Percentiles rank a stretch among this genome's conserved stretches.
Conservation (phyloP, 2,888 invertebrate species). For the Phragmatobia fuliginosa region DNA sequence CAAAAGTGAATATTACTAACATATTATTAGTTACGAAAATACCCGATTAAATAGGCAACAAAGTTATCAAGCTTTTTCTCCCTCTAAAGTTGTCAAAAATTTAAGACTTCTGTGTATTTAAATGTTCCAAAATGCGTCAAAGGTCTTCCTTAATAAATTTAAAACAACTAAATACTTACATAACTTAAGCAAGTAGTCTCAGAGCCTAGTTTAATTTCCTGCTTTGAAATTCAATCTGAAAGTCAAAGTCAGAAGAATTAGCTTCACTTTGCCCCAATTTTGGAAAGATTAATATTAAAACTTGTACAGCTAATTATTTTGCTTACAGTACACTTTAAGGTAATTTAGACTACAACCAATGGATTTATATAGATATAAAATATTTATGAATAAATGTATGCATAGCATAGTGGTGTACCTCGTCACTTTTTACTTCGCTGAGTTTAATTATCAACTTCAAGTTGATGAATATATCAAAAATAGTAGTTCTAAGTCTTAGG, state of each 20-base stretch:
- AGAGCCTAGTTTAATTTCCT: conserved; percentile 24
- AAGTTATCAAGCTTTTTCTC: not conserved
- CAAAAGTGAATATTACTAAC: too few relatives aligned
- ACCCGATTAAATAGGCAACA: not conserved
- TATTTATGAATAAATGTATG: too few relatives aligned
- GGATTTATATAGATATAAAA: too few relatives aligned
- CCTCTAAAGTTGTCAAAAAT: not conserved
- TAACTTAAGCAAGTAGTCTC: conserved; percentile 19
- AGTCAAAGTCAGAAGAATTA: conserved; percentile 38
- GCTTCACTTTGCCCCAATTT: conserved; percentile 29
- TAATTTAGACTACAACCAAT: not conserved
- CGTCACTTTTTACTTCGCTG: too few relatives aligned
- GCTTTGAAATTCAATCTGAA: conserved; percentile 38
- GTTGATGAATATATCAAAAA: too few relatives aligned
- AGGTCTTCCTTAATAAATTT: conserved; percentile 7
- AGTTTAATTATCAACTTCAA: too few relatives aligned
- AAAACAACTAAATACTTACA: conserved; percentile 14
- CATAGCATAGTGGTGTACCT: too few relatives aligned
- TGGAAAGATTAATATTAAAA: conserved; percentile 19
- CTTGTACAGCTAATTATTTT: conserved; percentile 8
- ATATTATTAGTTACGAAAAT: not conserved
- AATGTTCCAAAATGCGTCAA: not conserved
- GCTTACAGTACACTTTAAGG: not conserved
- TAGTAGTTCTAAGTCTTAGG: too few relatives aligned
- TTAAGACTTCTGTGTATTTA: not conserved